A percentile compares a stretch with the other conserved stretches of the same genome.
Evolutionary conservation across 2,113 vertebrate species (phyloP).

Genomic region (Petromus typicus): DNA sequence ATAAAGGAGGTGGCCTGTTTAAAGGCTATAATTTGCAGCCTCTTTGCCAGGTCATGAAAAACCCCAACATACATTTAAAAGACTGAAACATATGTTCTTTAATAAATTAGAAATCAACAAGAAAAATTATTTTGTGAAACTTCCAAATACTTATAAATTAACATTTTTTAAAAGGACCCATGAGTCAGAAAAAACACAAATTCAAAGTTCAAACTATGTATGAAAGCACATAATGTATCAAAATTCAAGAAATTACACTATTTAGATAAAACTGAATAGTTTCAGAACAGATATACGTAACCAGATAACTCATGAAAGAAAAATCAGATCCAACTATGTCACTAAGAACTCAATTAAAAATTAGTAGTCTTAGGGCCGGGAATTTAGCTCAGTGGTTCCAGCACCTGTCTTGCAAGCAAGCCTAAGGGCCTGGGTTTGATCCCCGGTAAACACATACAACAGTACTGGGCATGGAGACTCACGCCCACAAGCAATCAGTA

Average conservation of each 20-base stretch:
- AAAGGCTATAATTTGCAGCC: background rate
- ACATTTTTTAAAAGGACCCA: background rate
- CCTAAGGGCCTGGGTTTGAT: no score
- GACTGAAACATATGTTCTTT: background rate
- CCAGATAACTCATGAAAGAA: conserved; percentile 40
- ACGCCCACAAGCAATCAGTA: no score
- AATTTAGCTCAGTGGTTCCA: no score
- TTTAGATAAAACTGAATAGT: background rate
- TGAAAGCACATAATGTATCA: background rate
- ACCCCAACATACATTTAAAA: background rate
- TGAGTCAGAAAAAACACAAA: background rate
- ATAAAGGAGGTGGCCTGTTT: background rate
- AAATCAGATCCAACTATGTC: background rate
- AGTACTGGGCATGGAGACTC: no score
- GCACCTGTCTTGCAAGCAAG: no score
- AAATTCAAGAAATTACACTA: background rate
- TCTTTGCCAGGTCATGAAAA: background rate
- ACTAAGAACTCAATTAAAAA: no score
- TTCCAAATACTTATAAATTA: background rate
- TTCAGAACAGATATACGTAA: background rate
- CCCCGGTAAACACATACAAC: no score
- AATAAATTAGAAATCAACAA: background rate
- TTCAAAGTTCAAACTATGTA: background rate
- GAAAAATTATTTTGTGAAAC: background rate
- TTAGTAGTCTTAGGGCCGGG: no score